Evolutionary conservation across 2,888 invertebrate genomes (phyloP), one percentile per base, ranked within the genome.

Genomic region (Chalcosyrphus nemorum): DNA sequence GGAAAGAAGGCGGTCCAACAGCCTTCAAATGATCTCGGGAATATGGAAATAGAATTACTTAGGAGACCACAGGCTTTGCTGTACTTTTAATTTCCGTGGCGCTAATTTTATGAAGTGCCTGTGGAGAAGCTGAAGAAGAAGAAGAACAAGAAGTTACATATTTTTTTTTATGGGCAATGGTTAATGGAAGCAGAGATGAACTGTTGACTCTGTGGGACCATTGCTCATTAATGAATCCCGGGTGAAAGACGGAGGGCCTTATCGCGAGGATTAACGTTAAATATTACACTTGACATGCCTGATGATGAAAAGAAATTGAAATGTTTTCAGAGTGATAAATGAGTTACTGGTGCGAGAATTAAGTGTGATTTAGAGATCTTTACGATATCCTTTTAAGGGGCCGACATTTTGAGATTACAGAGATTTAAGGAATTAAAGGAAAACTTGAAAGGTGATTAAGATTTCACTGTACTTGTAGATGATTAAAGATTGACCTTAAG

Each of bases 81-180:
- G 50, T 61, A 70, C 61, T 81, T 81, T 81, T 81, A 81, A 75
- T 81, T 81, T 81, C 54, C 81, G 41, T 27, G 15, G 75, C 32
- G 56, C 75, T 81, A 81, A 81, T 81, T 81, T 81, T 81, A 81
- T 75, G 47, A 70, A 75, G 68, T 78, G 57, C 78, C 71, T 65
- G 57, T 70, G 56, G 13, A 11, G 52, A 45, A 59, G 47, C 11
- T 41, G 38, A 52, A 63, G 15, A 7, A 29, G 29, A n/a, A n/a
- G n/a, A 45, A 59, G 47, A 13, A 47, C 29, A 52, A 63, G 15
- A 7, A 29, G 29, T 29, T 29, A 7, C 2, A 1, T n/a, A 29
- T n/a, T 54, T 15, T 6, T 52, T 66, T 50, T 59, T 71, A 57
- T 47, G 29, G 32, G 52, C 41, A 27, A 5, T 35, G 13, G 65